Percentiles rank a stretch among this genome's conserved stretches.
Conservation (phyloP, 2,888 invertebrate genomes). For the Micoletzkya japonica region DNA sequence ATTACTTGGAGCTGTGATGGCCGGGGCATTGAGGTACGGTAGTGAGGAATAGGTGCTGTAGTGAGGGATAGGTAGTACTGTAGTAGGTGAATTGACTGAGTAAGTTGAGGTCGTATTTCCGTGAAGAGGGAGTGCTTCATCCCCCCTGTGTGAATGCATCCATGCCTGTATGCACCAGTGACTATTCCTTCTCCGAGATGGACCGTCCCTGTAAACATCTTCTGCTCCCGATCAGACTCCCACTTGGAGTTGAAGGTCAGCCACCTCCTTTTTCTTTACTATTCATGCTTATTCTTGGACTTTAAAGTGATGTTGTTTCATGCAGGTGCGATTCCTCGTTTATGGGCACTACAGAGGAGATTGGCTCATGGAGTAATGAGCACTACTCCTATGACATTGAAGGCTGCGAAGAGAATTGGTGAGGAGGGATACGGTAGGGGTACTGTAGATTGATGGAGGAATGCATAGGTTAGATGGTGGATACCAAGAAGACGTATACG, state of each 20-base stretch:
- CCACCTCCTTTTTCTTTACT: not conserved
- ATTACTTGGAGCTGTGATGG: constrained; percentile 7
- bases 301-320: constrained; percentile 11
- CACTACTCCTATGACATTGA: not conserved
- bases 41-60: not conserved
- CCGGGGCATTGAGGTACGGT: constrained; percentile 21
- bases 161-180: constrained; percentile 3
- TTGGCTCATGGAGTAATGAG: not conserved
- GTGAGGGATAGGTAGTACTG: not conserved
- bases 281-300: not conserved
- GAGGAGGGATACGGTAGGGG: not conserved
- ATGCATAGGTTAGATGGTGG: too few relatives aligned
- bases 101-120: constrained; percentile 11
- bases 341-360: constrained; percentile 15
- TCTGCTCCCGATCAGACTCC: constrained; percentile 12
- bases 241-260: constrained; percentile 24
- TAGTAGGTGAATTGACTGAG: not conserved
- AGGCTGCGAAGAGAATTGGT: not conserved
- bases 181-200: not conserved
- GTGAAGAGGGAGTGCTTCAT: constrained; percentile 7
- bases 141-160: constrained; percentile 8
- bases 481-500: too few relatives aligned
- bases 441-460: not conserved
- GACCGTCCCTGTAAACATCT: not conserved
- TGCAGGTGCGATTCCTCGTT: constrained; percentile 26